Conservation (phyloP, 2,888 invertebrate genomes). For the Oscheius sp. region DNA sequence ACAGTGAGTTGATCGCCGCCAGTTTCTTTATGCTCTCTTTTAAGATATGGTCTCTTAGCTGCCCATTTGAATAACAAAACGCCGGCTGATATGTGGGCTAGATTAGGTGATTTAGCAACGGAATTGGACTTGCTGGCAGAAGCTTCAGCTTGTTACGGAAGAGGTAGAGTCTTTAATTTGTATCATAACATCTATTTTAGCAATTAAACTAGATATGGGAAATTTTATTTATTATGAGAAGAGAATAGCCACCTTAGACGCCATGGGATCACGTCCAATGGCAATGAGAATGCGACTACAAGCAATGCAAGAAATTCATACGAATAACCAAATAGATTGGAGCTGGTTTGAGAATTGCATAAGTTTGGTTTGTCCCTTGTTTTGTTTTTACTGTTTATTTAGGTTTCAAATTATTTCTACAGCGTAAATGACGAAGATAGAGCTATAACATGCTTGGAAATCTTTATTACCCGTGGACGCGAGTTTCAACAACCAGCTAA, state of each 20-base stretch:
- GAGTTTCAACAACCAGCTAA: constrained; percentile 53
- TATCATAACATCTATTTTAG: constrained; percentile 26
- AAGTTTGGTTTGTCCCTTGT: constrained; percentile 1
- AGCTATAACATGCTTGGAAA: constrained; percentile 61
- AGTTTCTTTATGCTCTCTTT: too few relatives aligned
- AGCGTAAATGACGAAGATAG: constrained; percentile 62
- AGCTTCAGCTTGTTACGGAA: constrained; percentile 64
- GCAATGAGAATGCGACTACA: constrained; percentile 64
- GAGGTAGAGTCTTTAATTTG: constrained; percentile 41
- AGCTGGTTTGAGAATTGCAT: constrained; percentile 62
- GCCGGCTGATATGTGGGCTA: constrained; percentile 62
- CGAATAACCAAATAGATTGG: constrained; percentile 34
- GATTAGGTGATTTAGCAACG: constrained; percentile 61
- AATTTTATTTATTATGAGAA: constrained; percentile 65
- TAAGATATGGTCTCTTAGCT: constrained; percentile 59
- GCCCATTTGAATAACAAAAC: constrained; percentile 61
- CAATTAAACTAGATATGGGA: constrained; percentile 12
- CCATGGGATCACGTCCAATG: constrained; percentile 41
- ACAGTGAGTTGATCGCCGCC: constrained; percentile 36
- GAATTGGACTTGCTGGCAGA: constrained; percentile 57
- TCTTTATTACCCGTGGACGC: constrained; percentile 57
- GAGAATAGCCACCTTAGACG: constrained; percentile 60
- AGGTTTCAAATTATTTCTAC: constrained; percentile 65
- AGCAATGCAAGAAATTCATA: constrained; percentile 55
- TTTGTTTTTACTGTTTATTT: constrained; percentile 4